Percentiles rank a stretch among this genome's conserved stretches.
Evolutionary conservation across 2,888 invertebrate genomes (phyloP).

Genomic region (Orthonevra nobilis): DNA sequence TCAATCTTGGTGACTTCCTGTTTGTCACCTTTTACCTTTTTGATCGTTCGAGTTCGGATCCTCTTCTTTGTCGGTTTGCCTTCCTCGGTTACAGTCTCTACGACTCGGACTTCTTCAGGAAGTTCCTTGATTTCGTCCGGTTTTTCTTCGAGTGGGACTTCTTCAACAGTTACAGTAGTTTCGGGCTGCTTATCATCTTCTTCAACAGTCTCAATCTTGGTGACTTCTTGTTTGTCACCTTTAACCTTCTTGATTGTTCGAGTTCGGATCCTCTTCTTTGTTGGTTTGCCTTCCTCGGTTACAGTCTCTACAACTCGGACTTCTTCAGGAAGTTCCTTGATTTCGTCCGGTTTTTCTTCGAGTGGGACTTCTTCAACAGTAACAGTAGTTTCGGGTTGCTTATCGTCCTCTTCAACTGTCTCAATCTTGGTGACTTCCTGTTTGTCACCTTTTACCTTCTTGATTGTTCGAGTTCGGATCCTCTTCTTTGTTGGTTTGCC

Average conservation of each 20-base stretch:
- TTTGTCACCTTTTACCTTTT: conserved; percentile 76
- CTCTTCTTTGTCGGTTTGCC: conserved; percentile 73
- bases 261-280: conserved; percentile 76
- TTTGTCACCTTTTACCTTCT: conserved; percentile 77
- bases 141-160: conserved; percentile 74
- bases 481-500: conserved; percentile 74
- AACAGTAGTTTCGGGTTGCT: conserved; percentile 74
- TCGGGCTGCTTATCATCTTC: conserved; percentile 75
- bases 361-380: conserved; percentile 71
- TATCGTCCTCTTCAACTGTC: conserved; percentile 73
- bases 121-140: conserved; percentile 63
- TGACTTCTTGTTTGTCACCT: conserved; percentile 75
- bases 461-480: conserved; percentile 76
- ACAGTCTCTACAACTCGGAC: conserved; percentile 77
- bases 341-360: conserved; percentile 41
- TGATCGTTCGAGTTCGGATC: conserved; percentile 75
- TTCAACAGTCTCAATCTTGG: conserved; percentile 74
- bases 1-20: conserved; percentile 78
- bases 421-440: conserved; percentile 76
- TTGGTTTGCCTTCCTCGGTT: conserved; percentile 74
- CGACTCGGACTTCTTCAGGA: conserved; percentile 66
- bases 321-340: conserved; percentile 72
- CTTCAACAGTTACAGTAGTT: conserved; percentile 67
- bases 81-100: conserved; percentile 69
- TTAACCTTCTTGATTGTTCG: conserved; percentile 76